Percentiles rank a stretch among this genome's conserved stretches.
Conservation (phyloP, 2,113 vertebrate genomes). For the Cromileptes altivelis region DNA sequence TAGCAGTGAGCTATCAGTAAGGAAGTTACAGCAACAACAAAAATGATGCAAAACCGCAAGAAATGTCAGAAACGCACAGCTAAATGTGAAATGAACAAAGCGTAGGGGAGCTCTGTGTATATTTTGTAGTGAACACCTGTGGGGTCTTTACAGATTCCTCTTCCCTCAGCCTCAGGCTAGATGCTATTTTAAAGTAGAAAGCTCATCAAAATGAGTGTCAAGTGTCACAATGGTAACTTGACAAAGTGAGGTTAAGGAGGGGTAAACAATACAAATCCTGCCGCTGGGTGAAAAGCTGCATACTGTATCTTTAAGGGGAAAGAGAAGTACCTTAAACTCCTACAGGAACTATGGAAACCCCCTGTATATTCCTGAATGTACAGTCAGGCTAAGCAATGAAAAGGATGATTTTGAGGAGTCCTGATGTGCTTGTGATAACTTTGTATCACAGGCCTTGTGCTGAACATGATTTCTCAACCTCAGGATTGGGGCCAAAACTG, state of each 20-base stretch:
- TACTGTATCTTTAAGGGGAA: not conserved
- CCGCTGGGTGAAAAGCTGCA: not conserved
- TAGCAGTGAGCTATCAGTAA: not conserved
- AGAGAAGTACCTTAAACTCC: not conserved
- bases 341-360: not conserved
- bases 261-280: not conserved
- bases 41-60: not conserved
- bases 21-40: not conserved
- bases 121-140: not conserved
- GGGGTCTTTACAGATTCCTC: not conserved
- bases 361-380: too few relatives aligned
- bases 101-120: not conserved
- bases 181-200: not conserved
- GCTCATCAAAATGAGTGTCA: slow-evolving; percentile 14
- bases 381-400: not conserved
- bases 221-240: not conserved
- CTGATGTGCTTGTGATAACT: not conserved
- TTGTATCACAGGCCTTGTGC: not conserved
- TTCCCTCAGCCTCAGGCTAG: slow-evolving; percentile 1
- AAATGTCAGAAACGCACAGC: slow-evolving; percentile 8
- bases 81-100: not conserved
- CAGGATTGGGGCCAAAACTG: not conserved
- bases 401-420: not conserved
- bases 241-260: not conserved
- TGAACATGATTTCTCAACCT: not conserved